phyloP scores from a whole-genome alignment of 1,140 invertebrate genomes.

The Plodia interpunctella region DNA sequence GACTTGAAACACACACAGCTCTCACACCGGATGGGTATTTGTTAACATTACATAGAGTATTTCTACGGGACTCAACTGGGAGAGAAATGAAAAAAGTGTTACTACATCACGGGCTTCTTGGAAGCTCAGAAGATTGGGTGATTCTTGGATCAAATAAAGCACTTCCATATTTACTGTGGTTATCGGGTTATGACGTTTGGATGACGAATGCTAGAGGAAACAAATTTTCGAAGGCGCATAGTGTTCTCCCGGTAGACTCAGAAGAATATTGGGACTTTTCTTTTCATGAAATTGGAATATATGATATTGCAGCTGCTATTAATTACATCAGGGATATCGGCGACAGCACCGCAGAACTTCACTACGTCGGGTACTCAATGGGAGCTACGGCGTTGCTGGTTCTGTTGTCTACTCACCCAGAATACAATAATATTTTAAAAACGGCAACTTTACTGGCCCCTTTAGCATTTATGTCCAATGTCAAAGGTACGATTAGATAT shows the following conservation, averaged over 20 bases:
- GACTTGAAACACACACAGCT: conserved; percentile 79
- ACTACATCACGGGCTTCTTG: conserved; percentile 83
- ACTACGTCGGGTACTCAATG: conserved; percentile 80
- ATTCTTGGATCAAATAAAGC: conserved; percentile 78
- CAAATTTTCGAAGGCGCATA: conserved; percentile 78
- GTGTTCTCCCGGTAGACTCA: conserved; percentile 74
- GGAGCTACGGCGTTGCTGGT: conserved; percentile 81
- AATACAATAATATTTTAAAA: conserved; percentile 79
- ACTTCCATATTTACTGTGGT: conserved; percentile 78
- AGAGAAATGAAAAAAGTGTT: conserved; percentile 60
- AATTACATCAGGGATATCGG: conserved; percentile 66
- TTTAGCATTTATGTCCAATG: conserved; percentile 77
- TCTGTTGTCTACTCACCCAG: conserved; percentile 75
- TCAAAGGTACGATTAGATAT: conserved; percentile 72
- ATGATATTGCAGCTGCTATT: conserved; percentile 74
- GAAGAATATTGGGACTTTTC: conserved; percentile 77
- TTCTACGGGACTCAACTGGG: conserved; percentile 39
- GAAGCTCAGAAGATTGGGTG: conserved; percentile 82
- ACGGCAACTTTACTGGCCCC: conserved; percentile 80
- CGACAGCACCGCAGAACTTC: conserved; percentile 55
- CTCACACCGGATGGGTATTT: conserved; percentile 83
- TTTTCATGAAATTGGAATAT: conserved; percentile 79
- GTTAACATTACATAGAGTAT: conserved; percentile 82
- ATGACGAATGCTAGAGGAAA: conserved; percentile 82
- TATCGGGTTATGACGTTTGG: conserved; percentile 84